Conservation (phyloP, 2,888 invertebrate genomes). For the Hyppa rectilinea region DNA sequence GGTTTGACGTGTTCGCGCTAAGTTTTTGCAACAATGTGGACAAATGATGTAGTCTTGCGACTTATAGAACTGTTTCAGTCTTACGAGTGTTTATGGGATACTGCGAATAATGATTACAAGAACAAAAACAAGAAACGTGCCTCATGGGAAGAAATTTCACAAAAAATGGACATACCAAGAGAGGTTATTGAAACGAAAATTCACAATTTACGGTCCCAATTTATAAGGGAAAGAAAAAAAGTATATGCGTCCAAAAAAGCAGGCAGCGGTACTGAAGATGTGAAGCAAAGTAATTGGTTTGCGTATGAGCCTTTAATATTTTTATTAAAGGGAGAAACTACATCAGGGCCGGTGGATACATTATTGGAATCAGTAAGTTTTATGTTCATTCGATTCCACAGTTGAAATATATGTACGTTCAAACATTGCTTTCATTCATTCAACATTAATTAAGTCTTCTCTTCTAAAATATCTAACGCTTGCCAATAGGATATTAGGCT, state of each 20-base stretch:
- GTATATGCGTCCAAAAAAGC: slow-evolving; percentile 15
- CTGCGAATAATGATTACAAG: slow-evolving; percentile 30
- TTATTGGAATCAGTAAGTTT: slow-evolving; percentile 19
- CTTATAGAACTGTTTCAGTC: slow-evolving; percentile 25
- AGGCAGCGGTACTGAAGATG: slow-evolving; percentile 18
- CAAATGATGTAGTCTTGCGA: slow-evolving; percentile 21
- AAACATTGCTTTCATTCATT: neutral
- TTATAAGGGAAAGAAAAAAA: slow-evolving; percentile 47
- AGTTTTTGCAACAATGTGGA: slow-evolving; percentile 20
- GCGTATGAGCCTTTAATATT: slow-evolving; percentile 39
- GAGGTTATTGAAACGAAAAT: slow-evolving; percentile 44
- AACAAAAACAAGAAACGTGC: slow-evolving; percentile 31
- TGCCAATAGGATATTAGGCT: too few species aligned
- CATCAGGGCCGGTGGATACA: neutral
- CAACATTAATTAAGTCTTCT: too few species aligned
- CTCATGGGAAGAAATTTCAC: slow-evolving; percentile 33
- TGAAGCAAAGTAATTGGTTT: slow-evolving; percentile 37
- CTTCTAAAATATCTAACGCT: neutral
- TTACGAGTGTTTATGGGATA: slow-evolving; percentile 32
- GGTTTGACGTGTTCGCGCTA: neutral
- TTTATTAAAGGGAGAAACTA: slow-evolving; percentile 29
- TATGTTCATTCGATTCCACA: neutral
- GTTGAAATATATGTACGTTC: neutral
- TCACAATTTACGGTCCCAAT: slow-evolving; percentile 48
- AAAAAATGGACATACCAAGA: slow-evolving; percentile 32